Evolutionary conservation across 1,140 invertebrate genomes (phyloP).

Genomic region (Hyphantria cunea): DNA sequence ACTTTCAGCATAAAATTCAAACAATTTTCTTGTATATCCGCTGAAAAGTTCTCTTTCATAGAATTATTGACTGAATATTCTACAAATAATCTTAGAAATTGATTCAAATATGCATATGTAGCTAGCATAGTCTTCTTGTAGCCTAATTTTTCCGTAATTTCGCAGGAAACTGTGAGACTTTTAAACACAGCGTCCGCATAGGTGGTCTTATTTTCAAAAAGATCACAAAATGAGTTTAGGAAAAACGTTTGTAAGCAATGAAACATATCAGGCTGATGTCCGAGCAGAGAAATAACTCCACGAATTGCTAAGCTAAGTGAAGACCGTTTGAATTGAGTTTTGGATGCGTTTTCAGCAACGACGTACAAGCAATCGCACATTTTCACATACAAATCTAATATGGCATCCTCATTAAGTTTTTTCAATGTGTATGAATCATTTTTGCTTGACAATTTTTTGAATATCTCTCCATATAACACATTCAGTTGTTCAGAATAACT

Average conservation of each 20-base stretch:
- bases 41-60: conserved; percentile 17
- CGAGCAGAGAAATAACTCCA: conserved; percentile 40
- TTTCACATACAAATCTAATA: conserved; percentile 53
- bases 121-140: conserved; percentile 43
- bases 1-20: conserved; percentile 55
- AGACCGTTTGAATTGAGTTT: conserved; percentile 42
- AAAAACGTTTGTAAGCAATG: conserved; percentile 62
- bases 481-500: conserved; percentile 40
- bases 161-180: conserved; percentile 43
- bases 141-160: conserved; percentile 54
- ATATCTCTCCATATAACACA: conserved; percentile 43
- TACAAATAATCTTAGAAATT: conserved; percentile 55
- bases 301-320: conserved; percentile 41
- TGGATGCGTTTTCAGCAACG: conserved; percentile 52
- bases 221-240: conserved; percentile 52
- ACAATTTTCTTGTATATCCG: conserved; percentile 35
- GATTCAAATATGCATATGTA: conserved; percentile 61
- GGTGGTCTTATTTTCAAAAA: conserved; percentile 44
- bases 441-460: conserved; percentile 45
- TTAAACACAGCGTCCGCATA: conserved; percentile 49
- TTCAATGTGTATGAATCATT: conserved; percentile 47
- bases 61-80: conserved; percentile 41
- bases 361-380: conserved; percentile 61
- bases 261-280: conserved; percentile 46
- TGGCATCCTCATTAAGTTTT: conserved; percentile 42